A percentile compares a stretch with the other conserved stretches of the same genome.
Evolutionary conservation across 2,113 vertebrate genomes (phyloP).

Genomic region (Bombycilla garrulus): DNA sequence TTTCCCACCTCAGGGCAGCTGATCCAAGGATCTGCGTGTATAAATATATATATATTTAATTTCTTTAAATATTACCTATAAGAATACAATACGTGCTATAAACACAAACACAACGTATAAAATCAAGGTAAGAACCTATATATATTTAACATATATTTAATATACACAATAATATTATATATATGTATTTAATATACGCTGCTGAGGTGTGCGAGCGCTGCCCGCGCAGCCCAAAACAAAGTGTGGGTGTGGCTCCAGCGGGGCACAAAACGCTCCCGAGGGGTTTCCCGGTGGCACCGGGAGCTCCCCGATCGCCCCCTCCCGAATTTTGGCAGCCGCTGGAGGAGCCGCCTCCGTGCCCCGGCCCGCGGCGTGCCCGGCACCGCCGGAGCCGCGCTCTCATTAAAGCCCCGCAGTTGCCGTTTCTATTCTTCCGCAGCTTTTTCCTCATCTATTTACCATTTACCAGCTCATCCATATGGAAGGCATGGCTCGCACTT

Average conservation of each 20-base stretch:
- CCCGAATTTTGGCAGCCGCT: neutral
- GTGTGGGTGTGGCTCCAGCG: fast-evolving
- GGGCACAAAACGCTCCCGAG: neutral
- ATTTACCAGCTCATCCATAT: slow-evolving; percentile 77
- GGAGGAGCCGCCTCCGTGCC: fast-evolving
- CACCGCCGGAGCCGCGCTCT: neutral
- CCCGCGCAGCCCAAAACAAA: fast-evolving
- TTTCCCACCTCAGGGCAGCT: neutral
- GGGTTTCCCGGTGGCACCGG: neutral
- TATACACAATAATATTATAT: fast-evolving
- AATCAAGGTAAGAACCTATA: fast-evolving
- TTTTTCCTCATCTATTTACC: slow-evolving; percentile 61
- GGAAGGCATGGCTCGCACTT: slow-evolving; percentile 72
- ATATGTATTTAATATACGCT: fast-evolving
- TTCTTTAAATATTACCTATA: no score
- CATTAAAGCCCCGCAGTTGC: slow-evolving; percentile 28
- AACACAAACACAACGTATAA: fast-evolving
- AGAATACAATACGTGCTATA: fast-evolving
- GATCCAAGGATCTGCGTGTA: neutral
- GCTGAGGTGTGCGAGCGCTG: fast-evolving
- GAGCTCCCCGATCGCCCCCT: no score
- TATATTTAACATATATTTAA: fast-evolving
- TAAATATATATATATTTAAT: no score
- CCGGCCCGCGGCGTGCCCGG: neutral
- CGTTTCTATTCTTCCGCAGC: slow-evolving; percentile 62